Evolutionary conservation across 2,113 vertebrate species (phyloP).

Genomic region (Ailuropoda melanoleuca): DNA sequence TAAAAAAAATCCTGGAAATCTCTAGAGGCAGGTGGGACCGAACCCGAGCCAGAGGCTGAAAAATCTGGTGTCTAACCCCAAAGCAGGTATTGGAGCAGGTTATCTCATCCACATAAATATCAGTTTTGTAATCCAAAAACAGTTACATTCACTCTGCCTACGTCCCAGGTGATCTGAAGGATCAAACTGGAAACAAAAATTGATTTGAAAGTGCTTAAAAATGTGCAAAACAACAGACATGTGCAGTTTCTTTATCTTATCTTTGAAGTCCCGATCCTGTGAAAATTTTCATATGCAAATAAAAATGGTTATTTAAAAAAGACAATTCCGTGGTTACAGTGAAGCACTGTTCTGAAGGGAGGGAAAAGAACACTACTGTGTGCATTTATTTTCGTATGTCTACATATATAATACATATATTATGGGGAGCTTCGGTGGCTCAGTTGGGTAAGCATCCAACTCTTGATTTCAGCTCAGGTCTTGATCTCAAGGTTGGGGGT

Average conservation of each 20-base stretch:
- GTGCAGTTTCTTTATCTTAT: not conserved
- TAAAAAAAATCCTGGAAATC: not conserved
- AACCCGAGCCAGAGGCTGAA: not conserved
- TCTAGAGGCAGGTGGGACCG: not conserved
- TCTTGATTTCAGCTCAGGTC: not conserved
- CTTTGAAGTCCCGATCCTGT: not conserved
- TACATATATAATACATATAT: not conserved
- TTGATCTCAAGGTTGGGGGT: not conserved
- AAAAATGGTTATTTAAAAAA: slow-evolving; percentile 26
- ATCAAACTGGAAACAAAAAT: not conserved
- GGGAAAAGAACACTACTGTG: not conserved
- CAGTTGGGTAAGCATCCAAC: not conserved
- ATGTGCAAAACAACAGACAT: not conserved
- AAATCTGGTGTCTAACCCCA: slow-evolving; percentile 12
- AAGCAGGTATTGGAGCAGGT: not conserved
- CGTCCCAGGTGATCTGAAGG: not conserved
- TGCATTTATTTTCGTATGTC: not conserved
- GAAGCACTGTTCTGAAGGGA: not conserved
- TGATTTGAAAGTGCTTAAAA: not conserved
- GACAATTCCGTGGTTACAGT: not conserved
- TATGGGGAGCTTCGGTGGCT: not conserved
- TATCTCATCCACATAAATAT: not conserved
- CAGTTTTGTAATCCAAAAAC: not conserved
- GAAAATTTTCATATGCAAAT: slow-evolving; percentile 36
- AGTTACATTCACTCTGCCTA: not conserved